Base-by-base conservation (phyloP, 2,113 vertebrate genomes). In the Lutjanus erythropterus region DNA sequence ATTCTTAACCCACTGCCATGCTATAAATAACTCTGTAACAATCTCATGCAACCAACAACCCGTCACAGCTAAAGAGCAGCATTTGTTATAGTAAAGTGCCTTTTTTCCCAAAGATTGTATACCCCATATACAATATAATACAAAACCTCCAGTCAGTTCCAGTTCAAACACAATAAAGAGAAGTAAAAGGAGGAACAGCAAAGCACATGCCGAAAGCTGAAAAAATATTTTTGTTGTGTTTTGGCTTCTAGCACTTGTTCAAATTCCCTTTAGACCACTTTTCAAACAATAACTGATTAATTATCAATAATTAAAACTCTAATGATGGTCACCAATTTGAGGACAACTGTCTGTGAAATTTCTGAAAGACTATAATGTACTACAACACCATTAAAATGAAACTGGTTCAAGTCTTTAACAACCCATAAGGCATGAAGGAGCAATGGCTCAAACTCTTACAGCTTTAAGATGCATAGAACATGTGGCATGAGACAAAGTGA, bases 1-100 rank as follows among this genome's bases (percentile, higher is more conserved):
- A 55, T 41, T 75, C 67, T 47, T 29, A 39, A 62, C 55, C 78
- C 62, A 73, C 65, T 59, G 62, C 68, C 86, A 84, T 86, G 86
- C 83, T 84, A 70, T 39, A 78, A 75, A 85, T 68, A 74, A 65
- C 44, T 65, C 29, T 56, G 16, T 31, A 75, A 86, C 46, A 81
- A 60, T 83, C 27, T 76, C 88, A 90, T 92, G 91, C 91, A 88
- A 58, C 78, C 66, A 82, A 60, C 60, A 39, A 29, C 15, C 39
- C 56, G 21, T 71, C 9, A 64, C 29, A 73, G 62, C 42, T 53
- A 50, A 65, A 59, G 18, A 78, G 67, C 35, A 75, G 56, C 78
- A 78, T 75, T 67, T 71, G 49, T 79, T 70, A 76, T 42, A 73
- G 46, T 87, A 75, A 87, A 88, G 78, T 84, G 78, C 79, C 55